Evolutionary conservation across 92 coral and sea anemone species (phyloP), one percentile per base, ranked within the genome.

Genomic region (Actinernus sp.): DNA sequence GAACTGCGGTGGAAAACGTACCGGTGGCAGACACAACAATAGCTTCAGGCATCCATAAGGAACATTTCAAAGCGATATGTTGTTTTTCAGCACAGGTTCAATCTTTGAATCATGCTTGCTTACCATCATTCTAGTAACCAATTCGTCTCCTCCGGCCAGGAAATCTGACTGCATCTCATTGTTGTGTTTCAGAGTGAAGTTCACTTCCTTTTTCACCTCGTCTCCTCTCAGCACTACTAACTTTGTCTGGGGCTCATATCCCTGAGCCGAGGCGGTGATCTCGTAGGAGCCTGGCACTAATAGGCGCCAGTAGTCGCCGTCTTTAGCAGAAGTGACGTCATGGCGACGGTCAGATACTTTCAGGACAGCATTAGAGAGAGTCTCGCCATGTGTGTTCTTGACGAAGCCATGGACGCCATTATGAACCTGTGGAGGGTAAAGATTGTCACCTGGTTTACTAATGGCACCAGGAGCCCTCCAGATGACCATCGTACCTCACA

Each of bases 261-360:
- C 95, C 43, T 88, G 70, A 49, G 90, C 90, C 1, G 82, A 60
- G 43, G 90, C 99, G 31, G 91, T 82, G 57, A 95, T 54, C 67
- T 95, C 99, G 53, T 95, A 95, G 61, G 99, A 95, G 50, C 99
- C 99, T 79, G 99, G 99, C 13, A 95, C 99, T 28, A 95, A 92
- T 38, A 95, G 74, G 31, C 99, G 82, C 99, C 99, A 95, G 90
- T 91, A 95, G 59, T 95, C 97, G 61, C 99, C 99, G 67, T 91
- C 95, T 71, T 71, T 68, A 26, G 97, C 91, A n/a, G 99, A 56
- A 21, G 88, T 83, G 77, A 95, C 88, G 81, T 92, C 95, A 75
- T 95, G 99, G 23, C 93, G 91, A 10, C 99, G 97, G 63, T 95
- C 99, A 55, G 99, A 83, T n/a, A 95, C 88, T 24, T 88, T 84